Evolutionary conservation across 2,113 vertebrate species (phyloP), one percentile per base, ranked within the genome.

Genomic region (Forbesichthys agassizii): DNA sequence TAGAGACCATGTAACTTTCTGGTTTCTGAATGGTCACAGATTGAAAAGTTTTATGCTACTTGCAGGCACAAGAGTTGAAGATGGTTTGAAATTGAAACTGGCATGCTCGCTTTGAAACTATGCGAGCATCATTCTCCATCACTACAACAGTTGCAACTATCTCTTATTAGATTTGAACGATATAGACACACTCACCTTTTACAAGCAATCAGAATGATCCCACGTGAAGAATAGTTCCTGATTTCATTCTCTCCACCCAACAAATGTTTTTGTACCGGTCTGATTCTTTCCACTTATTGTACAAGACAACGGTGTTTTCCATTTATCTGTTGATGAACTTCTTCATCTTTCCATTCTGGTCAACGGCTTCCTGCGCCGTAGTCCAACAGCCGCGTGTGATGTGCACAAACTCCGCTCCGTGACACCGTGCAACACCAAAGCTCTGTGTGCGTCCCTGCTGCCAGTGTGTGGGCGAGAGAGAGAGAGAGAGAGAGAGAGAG

Each of bases 281-380:
- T 42, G 36, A 6, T 42, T 42, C 36, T 5, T 42, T 8, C 36
- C 4, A 8, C 4, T 9, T 62, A 65, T 60, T 81, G 27, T 27
- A 27, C 18, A 13, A 66, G 18, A 69, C 27, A 68, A 78, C 64
- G 1, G 57, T 5, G 14, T 33, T 59, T 33, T 57, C 71, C 11
- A 71, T 36, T 8, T 66, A 75, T 61, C 60, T 73, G 67, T 61
- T 64, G 62, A 69, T 61, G 68, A 84, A 88, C 65, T 83, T 80
- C 64, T 46, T 61, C 14, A 58, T 73, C 68, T 76, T 65, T 80
- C 79, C 76, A 75, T 33, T 66, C 66, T 69, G 68, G 78, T 75
- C 68, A 72, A 64, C 55, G 80, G 83, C 78, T 75, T 75, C 72
- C 66, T 80, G 81, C 57, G 77, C 80, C 88, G 88, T 89, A 51